These are phyloP conservation scores for Esox masquinongy DNA, from an alignment of 2,797 vertebrate genomes.

Conservation along the genomic window DNA sequence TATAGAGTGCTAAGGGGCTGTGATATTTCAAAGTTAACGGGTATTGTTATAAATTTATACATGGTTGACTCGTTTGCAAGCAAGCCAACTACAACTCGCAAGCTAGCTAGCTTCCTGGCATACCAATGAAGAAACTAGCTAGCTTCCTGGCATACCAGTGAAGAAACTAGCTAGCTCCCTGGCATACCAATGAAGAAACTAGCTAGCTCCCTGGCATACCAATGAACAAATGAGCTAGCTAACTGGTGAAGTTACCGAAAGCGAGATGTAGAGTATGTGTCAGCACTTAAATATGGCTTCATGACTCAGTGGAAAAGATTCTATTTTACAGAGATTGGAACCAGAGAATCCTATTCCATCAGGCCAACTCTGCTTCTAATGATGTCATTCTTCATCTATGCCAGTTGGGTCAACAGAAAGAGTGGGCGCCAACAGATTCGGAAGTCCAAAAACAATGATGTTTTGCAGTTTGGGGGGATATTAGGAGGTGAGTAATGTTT, in stretches of 20 bases:
- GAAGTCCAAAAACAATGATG: constrained; percentile 23
- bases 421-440: constrained; percentile 8
- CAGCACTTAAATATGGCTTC: constrained; percentile 33
- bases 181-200: neutral
- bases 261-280: neutral
- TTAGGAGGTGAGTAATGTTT: constrained; percentile 34
- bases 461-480: constrained; percentile 26
- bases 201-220: neutral
- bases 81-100: neutral
- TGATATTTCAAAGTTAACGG: neutral
- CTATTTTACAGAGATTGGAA: constrained; percentile 43
- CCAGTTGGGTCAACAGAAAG: constrained; percentile 35
- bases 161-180: neutral
- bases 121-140: neutral
- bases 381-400: constrained; percentile 44
- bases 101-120: neutral
- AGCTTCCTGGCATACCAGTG: neutral
- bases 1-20: neutral
- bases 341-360: constrained; percentile 43
- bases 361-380: constrained; percentile 24
- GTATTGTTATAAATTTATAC: neutral
- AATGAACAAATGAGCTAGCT: neutral
- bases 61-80: neutral
- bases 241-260: neutral
- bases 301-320: constrained; percentile 38